Base-by-base conservation (phyloP, 92 coral and sea anemone species). In the Phenganax stokvisi region DNA sequence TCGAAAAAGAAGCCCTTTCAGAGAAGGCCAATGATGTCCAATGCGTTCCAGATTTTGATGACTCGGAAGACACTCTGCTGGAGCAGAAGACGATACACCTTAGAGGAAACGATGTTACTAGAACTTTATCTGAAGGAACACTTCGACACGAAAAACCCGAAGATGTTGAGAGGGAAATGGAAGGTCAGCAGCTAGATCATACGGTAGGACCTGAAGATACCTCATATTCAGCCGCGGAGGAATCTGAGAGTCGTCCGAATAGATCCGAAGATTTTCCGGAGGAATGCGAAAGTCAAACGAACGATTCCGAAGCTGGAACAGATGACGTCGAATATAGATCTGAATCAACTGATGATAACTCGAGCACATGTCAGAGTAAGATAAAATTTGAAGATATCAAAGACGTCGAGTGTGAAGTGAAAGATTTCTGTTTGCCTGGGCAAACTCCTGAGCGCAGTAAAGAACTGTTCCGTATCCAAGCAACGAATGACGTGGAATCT, bases 401-500 rank as follows among this genome's bases (percentile, higher is more conserved):
- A n/a, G 73, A 68, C 47, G 12, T 68, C 73, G 73, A 68, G 47
- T 68, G 73, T 53, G 53, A 68, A 29, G 73, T 68, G 54, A 29
- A 30, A 68, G 73, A 68, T 68, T 68, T 68, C 54, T 68, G 73
- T 20, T 20, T 68, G 12, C 73, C 52, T 10, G 73, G 53, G 12
- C 53, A 68, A 12, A 68, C 31, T 7, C 11, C 73, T 44, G 77
- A 73, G 20, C 59, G 59, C 6, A 53, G 9, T 54, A 54, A 27
- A 20, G 77, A 73, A 56, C 77, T 53, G 12, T 73, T 53, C 20
- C 58, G 59, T 73, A 13, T 73, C 77, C 58, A 73, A 58, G 62
- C 59, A 73, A 73, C 59, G 77, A 29, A 73, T 73, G 62, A 56
- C 77, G 77, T 53, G 58, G 77, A 73, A 53, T 53, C 58, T 37